Evolutionary conservation across 1,140 invertebrate species (phyloP).

Genomic region (Cydia strobilella): DNA sequence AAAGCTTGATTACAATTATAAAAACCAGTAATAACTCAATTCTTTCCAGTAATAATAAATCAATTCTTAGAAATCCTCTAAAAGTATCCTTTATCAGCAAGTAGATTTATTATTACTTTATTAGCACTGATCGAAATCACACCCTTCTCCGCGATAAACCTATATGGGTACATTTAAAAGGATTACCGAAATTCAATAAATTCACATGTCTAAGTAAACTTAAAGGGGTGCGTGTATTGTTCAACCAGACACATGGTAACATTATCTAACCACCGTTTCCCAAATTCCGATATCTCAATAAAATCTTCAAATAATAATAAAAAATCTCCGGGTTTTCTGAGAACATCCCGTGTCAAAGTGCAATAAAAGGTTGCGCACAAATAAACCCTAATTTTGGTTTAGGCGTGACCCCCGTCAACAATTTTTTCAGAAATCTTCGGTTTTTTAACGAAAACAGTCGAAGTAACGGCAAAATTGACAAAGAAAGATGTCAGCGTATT

Average conservation of each 20-base stretch:
- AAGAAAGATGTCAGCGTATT: slow-evolving; percentile 65
- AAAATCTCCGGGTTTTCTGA: slow-evolving; percentile 68
- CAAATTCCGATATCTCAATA: slow-evolving; percentile 72
- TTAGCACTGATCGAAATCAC: slow-evolving; percentile 26
- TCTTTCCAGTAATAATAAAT: too few species aligned
- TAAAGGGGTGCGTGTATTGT: slow-evolving; percentile 62
- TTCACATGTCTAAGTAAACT: slow-evolving; percentile 67
- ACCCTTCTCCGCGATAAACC: slow-evolving; percentile 13
- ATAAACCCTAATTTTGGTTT: slow-evolving; percentile 75
- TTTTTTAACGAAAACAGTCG: slow-evolving; percentile 64
- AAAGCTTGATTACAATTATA: neutral
- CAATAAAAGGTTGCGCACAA: slow-evolving; percentile 71
- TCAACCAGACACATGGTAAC: slow-evolving; percentile 50
- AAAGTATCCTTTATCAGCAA: neutral
- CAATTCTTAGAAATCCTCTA: neutral
- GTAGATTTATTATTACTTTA: slow-evolving; percentile 16
- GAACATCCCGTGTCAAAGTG: slow-evolving; percentile 76
- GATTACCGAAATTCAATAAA: slow-evolving; percentile 49
- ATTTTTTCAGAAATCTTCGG: slow-evolving; percentile 71
- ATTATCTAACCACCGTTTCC: slow-evolving; percentile 73
- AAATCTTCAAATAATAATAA: slow-evolving; percentile 52
- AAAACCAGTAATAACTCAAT: neutral
- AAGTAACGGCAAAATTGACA: slow-evolving; percentile 68
- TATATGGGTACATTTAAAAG: slow-evolving; percentile 33
- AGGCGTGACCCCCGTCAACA: slow-evolving; percentile 78